Evolutionary conservation across 2,113 vertebrate genomes (phyloP).

Genomic region (Microcebus ravelobensis): DNA sequence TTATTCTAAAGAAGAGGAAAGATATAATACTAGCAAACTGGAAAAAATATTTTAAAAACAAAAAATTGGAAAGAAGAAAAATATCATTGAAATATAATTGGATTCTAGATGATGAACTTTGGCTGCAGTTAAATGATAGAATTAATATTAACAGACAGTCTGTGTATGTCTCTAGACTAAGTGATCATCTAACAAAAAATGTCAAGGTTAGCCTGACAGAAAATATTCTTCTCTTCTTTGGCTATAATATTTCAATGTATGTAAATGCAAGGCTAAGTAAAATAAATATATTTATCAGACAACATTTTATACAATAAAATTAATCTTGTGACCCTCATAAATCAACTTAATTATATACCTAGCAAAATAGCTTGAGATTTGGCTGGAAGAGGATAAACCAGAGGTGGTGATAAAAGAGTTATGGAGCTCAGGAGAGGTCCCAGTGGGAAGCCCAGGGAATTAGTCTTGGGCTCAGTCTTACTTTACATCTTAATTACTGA

Average conservation of each 20-base stretch:
- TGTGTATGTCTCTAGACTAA: not conserved
- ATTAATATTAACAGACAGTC: slow-evolving; percentile 9
- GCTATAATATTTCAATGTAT: slow-evolving; percentile 12
- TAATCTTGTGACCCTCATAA: slow-evolving; percentile 54
- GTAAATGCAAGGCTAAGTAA: slow-evolving; percentile 52
- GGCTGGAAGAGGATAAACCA: slow-evolving; percentile 69
- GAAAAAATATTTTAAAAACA: not conserved
- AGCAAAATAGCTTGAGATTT: slow-evolving; percentile 68
- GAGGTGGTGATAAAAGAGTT: slow-evolving; percentile 72
- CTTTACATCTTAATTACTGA: slow-evolving; percentile 83
- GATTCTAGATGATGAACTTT: not conserved
- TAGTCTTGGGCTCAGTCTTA: slow-evolving; percentile 78
- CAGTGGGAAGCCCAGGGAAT: slow-evolving; percentile 76
- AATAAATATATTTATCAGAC: slow-evolving; percentile 51
- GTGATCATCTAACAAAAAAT: not conserved
- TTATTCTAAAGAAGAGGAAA: not conserved
- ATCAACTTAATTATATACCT: slow-evolving; percentile 72
- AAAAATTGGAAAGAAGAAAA: not conserved
- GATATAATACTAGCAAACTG: not conserved
- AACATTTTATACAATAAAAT: slow-evolving; percentile 69
- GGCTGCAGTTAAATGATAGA: slow-evolving; percentile 20
- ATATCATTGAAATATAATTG: not conserved
- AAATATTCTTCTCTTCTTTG: slow-evolving; percentile 33
- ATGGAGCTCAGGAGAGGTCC: slow-evolving; percentile 70
- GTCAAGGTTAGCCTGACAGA: not conserved